Base-by-base conservation (phyloP, 2,113 vertebrate genomes). In the Machaerirhynchus nigripectus region DNA sequence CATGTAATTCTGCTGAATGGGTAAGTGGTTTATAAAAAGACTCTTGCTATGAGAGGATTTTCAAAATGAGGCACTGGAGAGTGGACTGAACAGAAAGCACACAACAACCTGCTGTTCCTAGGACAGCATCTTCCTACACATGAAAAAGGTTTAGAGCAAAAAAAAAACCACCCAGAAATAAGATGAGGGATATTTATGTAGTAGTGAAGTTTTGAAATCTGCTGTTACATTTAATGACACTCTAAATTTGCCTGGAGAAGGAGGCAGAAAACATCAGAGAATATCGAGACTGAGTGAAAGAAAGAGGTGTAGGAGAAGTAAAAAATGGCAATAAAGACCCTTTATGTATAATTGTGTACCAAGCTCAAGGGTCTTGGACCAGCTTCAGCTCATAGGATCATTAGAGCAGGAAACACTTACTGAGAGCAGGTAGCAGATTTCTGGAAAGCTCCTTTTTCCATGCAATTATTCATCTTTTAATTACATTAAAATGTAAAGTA, bases 11-110 rank as follows among this genome's bases (percentile, higher is more conserved):
- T 71, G 53, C 63, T 42, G 70, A 84, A 81, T 97, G 97, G 96
- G 94, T 97, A 93, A 92, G 97, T 35, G 12, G 31, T 55, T 92
- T 89, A 23, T 69, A 67, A 64, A 50, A 63, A 50, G 56, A 18
- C 6, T 88, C 14, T 57, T 3, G 1, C 50, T 71, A 2, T 50
- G 46, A 76, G 52, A 81, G 24, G 50, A 27, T 33, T 89, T 84
- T 63, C 57, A 20, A 79, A 86, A 46, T 50, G 26, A 71, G 35
- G 42, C 35, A 39, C 50, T 37, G n/a, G n/a, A 49, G 35, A 78
- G 39, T 16, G 14, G 1, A 1, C 30, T 21, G 49, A 73, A 55
- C 52, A 70, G 65, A 75, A 81, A 64, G 23, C 35, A 64, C 18
- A n/a, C 24, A 44, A 19, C n/a, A 47, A 75, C n/a, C 22, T 65